Evolutionary conservation across 2,797 vertebrate genomes (phyloP), one percentile per base, ranked within the genome.

Genomic region (Aselliscus stoliczkanus): DNA sequence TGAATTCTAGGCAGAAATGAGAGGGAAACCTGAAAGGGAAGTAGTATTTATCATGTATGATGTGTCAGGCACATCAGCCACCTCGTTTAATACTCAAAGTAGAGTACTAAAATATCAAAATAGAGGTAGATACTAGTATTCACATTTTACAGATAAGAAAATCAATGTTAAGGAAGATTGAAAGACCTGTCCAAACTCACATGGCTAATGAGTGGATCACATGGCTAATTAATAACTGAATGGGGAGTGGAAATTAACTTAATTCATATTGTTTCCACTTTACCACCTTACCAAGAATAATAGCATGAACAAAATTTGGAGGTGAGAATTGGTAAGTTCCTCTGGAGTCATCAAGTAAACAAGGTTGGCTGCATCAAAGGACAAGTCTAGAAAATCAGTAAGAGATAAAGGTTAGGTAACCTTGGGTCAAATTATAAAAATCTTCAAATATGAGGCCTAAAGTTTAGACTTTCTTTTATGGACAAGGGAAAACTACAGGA

Each of bases 401-500:
- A 37, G 89, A 94, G 62, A 79, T 88, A 81, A 85, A 86, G 11
- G 13, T 76, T 81, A 84, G 39, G 64, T 85, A 88, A 85, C 44
- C 94, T 96, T 81, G 67, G 27, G n/a, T 86, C 12, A 83, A 72
- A 96, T 90, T 90, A 81, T 69, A 50, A 69, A 88, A 77, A 75
- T 18, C 9, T 93, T 95, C n/a, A 79, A 96, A 86, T 90, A 91
- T 13, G 31, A 75, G 20, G 18, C 9, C 77, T 80, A 31, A 96
- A 84, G 54, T 93, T 92, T 77, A 67, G 21, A 93, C n/a, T 83
- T 93, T 89, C 50, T 93, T 96, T 97, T 77, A 96, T 81, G 93
- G n/a, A 64, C 70, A 90, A 93, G 27, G 39, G 47, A 95, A 75
- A 93, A 77, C 67, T 88, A 56, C 39, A 93, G 62, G 85, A 73